phyloP scores from a whole-genome alignment of 2,888 invertebrate genomes.

The Nomada flava region DNA sequence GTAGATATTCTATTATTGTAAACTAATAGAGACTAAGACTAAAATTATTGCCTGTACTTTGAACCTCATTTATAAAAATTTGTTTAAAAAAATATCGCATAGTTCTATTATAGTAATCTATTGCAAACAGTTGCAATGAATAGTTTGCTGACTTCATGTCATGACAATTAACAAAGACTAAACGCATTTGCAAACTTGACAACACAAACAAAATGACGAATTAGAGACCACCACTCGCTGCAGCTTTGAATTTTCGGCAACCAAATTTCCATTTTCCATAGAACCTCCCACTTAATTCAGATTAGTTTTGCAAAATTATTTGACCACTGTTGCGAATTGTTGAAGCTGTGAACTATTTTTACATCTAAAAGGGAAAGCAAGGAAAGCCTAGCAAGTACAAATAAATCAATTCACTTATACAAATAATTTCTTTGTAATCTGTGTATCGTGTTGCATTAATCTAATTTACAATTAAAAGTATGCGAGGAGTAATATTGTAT shows the following conservation, averaged over 20 bases:
- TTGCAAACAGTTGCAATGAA: not conserved
- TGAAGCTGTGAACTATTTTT: not conserved
- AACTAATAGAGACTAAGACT: too few relatives aligned
- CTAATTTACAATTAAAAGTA: not conserved
- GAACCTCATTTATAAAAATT: not conserved
- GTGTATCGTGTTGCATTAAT: not conserved
- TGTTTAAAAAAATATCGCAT: not conserved
- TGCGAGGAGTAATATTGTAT: not conserved
- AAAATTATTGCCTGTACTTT: too few relatives aligned
- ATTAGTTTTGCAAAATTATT: not conserved
- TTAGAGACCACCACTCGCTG: not conserved
- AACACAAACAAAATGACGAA: slow-evolving; percentile 11
- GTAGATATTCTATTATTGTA: too few relatives aligned
- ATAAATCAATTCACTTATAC: not conserved
- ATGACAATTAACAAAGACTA: slow-evolving; percentile 17
- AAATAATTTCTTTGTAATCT: not conserved
- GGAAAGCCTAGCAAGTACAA: slow-evolving; percentile 2
- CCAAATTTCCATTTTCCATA: slow-evolving; percentile 12
- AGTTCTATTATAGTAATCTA: not conserved
- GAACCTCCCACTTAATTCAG: slow-evolving; percentile 11
- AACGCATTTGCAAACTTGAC: slow-evolving; percentile 28
- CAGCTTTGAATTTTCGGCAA: not conserved
- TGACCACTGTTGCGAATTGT: not conserved
- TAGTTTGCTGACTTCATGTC: not conserved
- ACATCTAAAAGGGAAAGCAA: too few relatives aligned